Conservation (phyloP, 2,113 vertebrate species). For the Tylochromis polylepis region DNA sequence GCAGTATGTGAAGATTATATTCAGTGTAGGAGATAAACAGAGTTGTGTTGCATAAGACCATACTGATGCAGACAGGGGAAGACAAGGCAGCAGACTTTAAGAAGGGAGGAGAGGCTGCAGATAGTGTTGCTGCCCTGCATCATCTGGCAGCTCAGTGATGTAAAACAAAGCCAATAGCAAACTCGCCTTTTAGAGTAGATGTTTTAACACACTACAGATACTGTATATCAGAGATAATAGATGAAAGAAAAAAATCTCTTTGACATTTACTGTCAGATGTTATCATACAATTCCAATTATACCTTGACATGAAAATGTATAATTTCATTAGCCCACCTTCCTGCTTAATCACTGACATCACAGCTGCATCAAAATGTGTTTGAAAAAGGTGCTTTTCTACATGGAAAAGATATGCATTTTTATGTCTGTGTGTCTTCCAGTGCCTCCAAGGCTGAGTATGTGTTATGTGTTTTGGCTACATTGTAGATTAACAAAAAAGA, state of each 20-base stretch:
- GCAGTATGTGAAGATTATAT: neutral
- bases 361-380: neutral
- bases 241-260: neutral
- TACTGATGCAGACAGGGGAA: neutral
- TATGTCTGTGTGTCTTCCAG: neutral
- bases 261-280: neutral
- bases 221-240: neutral
- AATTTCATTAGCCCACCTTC: neutral
- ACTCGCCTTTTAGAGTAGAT: neutral
- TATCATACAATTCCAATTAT: neutral
- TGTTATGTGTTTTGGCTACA: neutral
- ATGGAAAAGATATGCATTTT: neutral
- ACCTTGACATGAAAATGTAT: neutral
- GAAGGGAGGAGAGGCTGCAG: neutral
- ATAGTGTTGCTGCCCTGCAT: neutral
- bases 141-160: slow-evolving; percentile 23
- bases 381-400: neutral
- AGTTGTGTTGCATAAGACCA: neutral
- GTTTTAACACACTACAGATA: neutral
- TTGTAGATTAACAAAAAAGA: neutral
- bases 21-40: neutral
- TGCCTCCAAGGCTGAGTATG: neutral
- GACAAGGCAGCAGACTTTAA: neutral
- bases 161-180: slow-evolving; percentile 23
- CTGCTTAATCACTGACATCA: neutral